These are phyloP conservation scores for Rhabdomys dilectus DNA, from an alignment of 2,113 vertebrate species.

Conservation along the genomic window DNA sequence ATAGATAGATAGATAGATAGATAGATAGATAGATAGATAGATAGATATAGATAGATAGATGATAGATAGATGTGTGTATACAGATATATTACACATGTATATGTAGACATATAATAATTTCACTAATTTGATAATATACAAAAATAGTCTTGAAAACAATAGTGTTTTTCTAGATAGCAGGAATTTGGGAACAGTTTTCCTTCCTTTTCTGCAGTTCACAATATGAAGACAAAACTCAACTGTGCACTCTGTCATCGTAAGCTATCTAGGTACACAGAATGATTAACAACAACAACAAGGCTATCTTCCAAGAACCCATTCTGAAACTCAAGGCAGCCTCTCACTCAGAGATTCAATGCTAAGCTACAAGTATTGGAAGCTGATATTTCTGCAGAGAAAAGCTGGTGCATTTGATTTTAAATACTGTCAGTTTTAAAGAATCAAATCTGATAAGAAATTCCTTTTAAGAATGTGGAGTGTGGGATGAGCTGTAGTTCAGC, in stretches of 20 bases:
- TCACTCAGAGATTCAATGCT: neutral
- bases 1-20: too few species aligned
- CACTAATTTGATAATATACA: neutral
- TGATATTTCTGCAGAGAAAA: neutral
- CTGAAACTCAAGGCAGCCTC: neutral
- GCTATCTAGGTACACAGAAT: neutral
- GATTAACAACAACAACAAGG: neutral
- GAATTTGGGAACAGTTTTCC: neutral
- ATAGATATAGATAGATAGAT: too few species aligned
- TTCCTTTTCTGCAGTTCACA: neutral
- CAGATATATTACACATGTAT: neutral
- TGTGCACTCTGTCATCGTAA: neutral
- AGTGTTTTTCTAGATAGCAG: neutral
- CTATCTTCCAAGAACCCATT: neutral
- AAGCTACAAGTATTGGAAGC: neutral
- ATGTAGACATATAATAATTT: neutral
- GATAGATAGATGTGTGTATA: neutral
- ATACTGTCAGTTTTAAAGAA: conserved; percentile 1
- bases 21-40: too few species aligned
- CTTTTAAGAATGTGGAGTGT: neutral
- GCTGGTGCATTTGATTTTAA: conserved; percentile 31
- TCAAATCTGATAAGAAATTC: neutral
- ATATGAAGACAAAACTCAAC: neutral
- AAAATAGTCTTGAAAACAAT: neutral
- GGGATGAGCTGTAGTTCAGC: neutral